These are phyloP conservation scores for Panagrolaimus sp. DNA, from an alignment of 1,140 invertebrate species.

Conservation along the genomic window DNA sequence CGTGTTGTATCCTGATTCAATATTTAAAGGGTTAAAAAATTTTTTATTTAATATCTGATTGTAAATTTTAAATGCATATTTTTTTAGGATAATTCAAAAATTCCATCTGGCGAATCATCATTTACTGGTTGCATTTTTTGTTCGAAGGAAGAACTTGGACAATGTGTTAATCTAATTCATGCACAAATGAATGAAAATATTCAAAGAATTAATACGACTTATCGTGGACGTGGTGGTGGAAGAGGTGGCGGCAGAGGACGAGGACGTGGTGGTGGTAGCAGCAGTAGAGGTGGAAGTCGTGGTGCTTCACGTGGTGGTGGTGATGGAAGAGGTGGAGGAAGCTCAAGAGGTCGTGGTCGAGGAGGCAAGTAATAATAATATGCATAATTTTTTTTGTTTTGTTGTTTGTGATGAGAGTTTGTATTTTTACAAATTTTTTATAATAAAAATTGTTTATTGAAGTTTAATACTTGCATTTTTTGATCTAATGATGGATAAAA, in stretches of 20 bases:
- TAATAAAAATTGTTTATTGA: too few species aligned
- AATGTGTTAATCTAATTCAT: slow-evolving; percentile 39
- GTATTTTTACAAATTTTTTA: too few species aligned
- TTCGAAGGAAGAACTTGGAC: slow-evolving; percentile 65
- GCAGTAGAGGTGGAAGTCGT: background rate
- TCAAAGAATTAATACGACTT: slow-evolving; percentile 21
- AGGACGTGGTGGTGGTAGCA: slow-evolving; percentile 15
- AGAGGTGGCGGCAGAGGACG: slow-evolving; percentile 18
- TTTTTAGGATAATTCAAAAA: too few species aligned
- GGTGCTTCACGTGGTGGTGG: slow-evolving; percentile 7
- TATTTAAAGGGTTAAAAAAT: too few species aligned
- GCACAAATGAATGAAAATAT: slow-evolving; percentile 27
- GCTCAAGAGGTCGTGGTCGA: background rate
- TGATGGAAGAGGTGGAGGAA: background rate
- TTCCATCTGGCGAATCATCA: slow-evolving; percentile 74
- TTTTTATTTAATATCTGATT: too few species aligned
- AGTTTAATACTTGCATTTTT: too few species aligned
- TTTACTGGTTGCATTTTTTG: slow-evolving; percentile 91
- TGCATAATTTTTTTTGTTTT: slow-evolving; percentile 10
- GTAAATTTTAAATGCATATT: too few species aligned
- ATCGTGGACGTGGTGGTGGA: slow-evolving; percentile 36
- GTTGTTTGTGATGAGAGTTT: too few species aligned
- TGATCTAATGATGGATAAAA: too few species aligned
- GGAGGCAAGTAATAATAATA: background rate
- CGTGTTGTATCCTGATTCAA: too few species aligned